Percentiles rank a stretch among this genome's conserved stretches.
These are phyloP conservation scores for Orientallactaga bullata DNA, from an alignment of 2,113 vertebrate genomes.

Conservation along the genomic window DNA sequence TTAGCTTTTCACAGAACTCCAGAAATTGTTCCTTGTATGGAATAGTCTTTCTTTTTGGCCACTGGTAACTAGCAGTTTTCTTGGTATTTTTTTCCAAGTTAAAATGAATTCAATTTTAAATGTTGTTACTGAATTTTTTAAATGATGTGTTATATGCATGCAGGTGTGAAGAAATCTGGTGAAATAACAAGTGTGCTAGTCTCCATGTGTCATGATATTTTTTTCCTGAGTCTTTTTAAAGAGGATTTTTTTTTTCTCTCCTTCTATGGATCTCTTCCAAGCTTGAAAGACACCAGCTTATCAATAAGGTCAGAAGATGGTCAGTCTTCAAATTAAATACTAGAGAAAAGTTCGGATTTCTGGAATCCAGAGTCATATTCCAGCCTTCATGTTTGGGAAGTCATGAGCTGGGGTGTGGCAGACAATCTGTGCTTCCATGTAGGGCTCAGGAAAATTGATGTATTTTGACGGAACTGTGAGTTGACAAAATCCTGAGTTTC, in stretches of 20 bases:
- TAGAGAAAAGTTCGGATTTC: background rate
- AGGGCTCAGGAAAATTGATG: background rate
- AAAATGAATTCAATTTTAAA: conserved; percentile 81
- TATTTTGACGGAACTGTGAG: background rate
- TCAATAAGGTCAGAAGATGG: conserved; percentile 39
- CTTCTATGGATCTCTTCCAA: background rate
- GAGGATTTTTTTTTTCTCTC: background rate
- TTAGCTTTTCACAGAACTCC: conserved; percentile 77
- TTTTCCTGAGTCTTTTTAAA: conserved; percentile 17
- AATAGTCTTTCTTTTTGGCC: conserved; percentile 80
- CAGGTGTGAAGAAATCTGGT: conserved; percentile 83
- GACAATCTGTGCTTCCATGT: background rate
- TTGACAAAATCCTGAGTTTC: background rate
- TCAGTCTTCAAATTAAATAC: background rate
- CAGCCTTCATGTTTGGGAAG: background rate
- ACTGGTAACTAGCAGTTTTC: conserved; percentile 82
- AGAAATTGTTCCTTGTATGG: conserved; percentile 76
- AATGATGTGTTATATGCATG: conserved; percentile 81
- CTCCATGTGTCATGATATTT: conserved; percentile 70
- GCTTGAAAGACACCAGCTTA: background rate
- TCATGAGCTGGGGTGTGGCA: background rate
- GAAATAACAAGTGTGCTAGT: conserved; percentile 73
- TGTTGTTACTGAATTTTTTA: conserved; percentile 81
- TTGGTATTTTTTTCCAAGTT: conserved; percentile 73
- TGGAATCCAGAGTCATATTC: background rate